phyloP scores from a whole-genome alignment of 92 coral and sea anemone genomes.

The Pocillopora meandrina region DNA sequence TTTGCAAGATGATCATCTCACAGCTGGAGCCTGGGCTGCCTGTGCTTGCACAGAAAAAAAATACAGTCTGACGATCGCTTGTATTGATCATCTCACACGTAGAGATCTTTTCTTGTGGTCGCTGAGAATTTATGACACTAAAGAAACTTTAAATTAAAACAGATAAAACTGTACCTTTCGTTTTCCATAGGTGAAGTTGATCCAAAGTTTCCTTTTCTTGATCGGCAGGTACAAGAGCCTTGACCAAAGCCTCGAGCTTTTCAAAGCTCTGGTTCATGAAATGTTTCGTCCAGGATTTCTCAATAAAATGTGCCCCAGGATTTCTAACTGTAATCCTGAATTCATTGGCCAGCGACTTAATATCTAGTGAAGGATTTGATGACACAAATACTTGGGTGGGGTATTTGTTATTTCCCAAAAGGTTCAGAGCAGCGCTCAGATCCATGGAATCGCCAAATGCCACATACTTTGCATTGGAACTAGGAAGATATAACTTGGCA shows the following conservation, averaged over 20 bases:
- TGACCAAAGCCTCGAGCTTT: not conserved
- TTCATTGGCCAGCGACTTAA: not conserved
- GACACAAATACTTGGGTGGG: not conserved
- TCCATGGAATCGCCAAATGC: not conserved
- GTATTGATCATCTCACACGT: too few species aligned
- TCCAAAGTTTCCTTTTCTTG: not conserved
- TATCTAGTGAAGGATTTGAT: not conserved
- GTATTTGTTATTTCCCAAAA: too few species aligned
- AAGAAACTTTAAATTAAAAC: too few species aligned
- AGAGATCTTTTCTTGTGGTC: too few species aligned
- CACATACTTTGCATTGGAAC: not conserved
- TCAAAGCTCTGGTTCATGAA: not conserved
- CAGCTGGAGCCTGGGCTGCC: too few species aligned
- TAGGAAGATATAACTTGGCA: not conserved
- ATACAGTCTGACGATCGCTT: too few species aligned
- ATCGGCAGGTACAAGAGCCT: not conserved
- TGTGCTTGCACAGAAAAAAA: too few species aligned
- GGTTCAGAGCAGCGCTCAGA: not conserved
- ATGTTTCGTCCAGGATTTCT: not conserved
- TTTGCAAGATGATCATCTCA: too few species aligned
- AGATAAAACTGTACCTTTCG: not conserved
- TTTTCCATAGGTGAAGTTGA: not conserved
- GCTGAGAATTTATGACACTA: too few species aligned
- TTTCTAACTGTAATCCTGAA: not conserved
- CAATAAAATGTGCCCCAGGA: not conserved